Base-by-base conservation (phyloP, 2,888 invertebrate genomes). In the Zaprionus lineosus region DNA sequence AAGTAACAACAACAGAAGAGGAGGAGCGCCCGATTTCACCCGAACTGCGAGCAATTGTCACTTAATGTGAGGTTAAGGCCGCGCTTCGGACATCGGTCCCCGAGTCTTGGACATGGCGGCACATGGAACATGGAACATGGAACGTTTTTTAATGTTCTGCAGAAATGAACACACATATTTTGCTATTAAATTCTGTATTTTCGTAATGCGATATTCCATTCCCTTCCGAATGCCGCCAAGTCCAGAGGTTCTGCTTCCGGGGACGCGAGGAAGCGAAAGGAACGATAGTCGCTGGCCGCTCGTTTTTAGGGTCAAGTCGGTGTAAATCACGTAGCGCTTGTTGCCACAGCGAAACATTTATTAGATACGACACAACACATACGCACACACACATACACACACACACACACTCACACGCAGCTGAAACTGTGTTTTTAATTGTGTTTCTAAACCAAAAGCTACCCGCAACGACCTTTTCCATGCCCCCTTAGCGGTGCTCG, bases 171-270 rank as follows among this genome's bases (percentile, higher is more conserved):
- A 24, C 8, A 77, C 78, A 81, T 70, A 81, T 75, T 81, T 68
- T 69, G 79, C 76, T 78, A 78, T 69, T 78, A 75, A 76, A 77
- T 21, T 21, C 21, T 21, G 46, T 47, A 37, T 75, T 76, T 79
- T 79, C 77, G 81, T 77, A 77, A 77, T 71, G 74, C 74, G 77
- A 77, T 77, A 77, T n/a, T n/a, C n/a, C n/a, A n/a, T n/a, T n/a
- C n/a, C n/a, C n/a, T n/a, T n/a, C n/a, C n/a, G n/a, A n/a, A n/a
- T n/a, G n/a, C n/a, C n/a, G n/a, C n/a, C n/a, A n/a, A n/a, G n/a
- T n/a, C n/a, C n/a, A n/a, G n/a, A n/a, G n/a, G n/a, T n/a, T n/a
- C n/a, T n/a, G n/a, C n/a, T n/a, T n/a, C n/a, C n/a, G n/a, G n/a
- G n/a, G n/a, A n/a, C n/a, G n/a, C n/a, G n/a, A n/a, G n/a, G n/a